Conservation (phyloP, 2,888 invertebrate species). For the Parelbella ahira region DNA sequence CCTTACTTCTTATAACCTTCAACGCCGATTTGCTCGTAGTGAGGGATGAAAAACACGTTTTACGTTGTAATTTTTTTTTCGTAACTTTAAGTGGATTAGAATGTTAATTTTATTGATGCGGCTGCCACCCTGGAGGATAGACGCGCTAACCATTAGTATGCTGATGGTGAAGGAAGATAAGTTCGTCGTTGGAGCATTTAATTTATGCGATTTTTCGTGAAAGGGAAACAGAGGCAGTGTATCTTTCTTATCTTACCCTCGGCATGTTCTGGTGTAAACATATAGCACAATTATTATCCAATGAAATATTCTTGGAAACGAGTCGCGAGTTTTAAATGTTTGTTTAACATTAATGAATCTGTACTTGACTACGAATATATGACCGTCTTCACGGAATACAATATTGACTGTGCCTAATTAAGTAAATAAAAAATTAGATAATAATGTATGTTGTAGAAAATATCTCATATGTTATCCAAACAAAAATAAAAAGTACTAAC, state of each 20-base stretch:
- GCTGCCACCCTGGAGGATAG: conserved; percentile 60
- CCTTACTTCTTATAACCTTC: too few relatives aligned
- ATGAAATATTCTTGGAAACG: too few relatives aligned
- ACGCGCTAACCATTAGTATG: conserved; percentile 62
- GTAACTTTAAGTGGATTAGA: conserved; percentile 73
- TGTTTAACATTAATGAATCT: too few relatives aligned
- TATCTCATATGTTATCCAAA: too few relatives aligned
- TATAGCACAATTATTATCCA: not conserved
- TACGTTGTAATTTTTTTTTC: conserved; percentile 63
- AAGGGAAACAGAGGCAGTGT: conserved; percentile 20
- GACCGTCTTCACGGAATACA: too few relatives aligned
- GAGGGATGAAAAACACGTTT: conserved; percentile 48
- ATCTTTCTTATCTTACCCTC: conserved; percentile 20
- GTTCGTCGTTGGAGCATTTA: conserved; percentile 72
- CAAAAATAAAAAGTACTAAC: too few relatives aligned
- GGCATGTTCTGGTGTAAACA: conserved; percentile 14
- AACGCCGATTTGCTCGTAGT: conserved; percentile 1
- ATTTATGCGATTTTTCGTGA: conserved; percentile 67
- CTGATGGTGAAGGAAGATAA: conserved; percentile 77
- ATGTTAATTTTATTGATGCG: conserved; percentile 79
- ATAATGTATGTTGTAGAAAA: too few relatives aligned
- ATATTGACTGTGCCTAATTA: too few relatives aligned
- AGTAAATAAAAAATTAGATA: too few relatives aligned
- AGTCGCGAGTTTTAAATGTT: too few relatives aligned
- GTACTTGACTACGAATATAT: too few relatives aligned